Conservation (phyloP, 2,113 vertebrate species). For the Misgurnus anguillicaudatus region DNA sequence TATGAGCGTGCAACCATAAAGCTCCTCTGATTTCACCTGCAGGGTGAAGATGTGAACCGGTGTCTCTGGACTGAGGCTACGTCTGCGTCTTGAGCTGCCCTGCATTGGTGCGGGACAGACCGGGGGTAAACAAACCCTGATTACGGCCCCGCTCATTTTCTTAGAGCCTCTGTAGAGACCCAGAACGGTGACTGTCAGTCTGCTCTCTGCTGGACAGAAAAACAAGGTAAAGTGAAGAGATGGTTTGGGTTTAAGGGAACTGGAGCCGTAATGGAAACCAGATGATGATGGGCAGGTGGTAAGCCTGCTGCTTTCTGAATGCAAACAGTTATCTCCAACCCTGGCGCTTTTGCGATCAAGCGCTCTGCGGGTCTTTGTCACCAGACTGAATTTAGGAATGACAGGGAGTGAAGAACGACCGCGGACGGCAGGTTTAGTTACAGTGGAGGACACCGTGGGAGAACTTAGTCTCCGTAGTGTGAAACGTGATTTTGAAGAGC, state of each 20-base stretch:
- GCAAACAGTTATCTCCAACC: conserved; percentile 46
- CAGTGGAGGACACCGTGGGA: conserved; percentile 53
- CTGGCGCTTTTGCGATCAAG: conserved; percentile 62
- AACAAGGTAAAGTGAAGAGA: conserved; percentile 71
- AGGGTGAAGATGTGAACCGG: conserved; percentile 69
- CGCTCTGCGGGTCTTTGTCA: conserved; percentile 59
- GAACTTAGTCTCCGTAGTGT: conserved; percentile 60
- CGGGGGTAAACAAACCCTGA: conserved; percentile 72
- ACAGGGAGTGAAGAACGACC: conserved; percentile 67
- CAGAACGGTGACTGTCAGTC: conserved; percentile 70
- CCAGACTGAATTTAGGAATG: conserved; percentile 68
- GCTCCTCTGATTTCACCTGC: conserved; percentile 68
- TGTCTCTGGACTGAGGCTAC: conserved; percentile 67
- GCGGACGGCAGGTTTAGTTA: conserved; percentile 25
- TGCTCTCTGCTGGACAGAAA: conserved; percentile 66
- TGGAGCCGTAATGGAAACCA: conserved; percentile 51
- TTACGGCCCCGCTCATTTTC: conserved; percentile 62
- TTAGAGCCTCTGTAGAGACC: conserved; percentile 69
- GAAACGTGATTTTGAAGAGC: conserved; percentile 50
- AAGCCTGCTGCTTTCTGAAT: conserved; percentile 52
- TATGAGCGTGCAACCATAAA: conserved; percentile 69
- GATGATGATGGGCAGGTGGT: conserved; percentile 7
- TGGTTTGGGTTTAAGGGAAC: conserved; percentile 56
- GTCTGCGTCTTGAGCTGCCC: conserved; percentile 34
- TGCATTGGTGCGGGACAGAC: conserved; percentile 57